Conservation (phyloP, 2,113 vertebrate species). For the Toxotes jaculatrix region DNA sequence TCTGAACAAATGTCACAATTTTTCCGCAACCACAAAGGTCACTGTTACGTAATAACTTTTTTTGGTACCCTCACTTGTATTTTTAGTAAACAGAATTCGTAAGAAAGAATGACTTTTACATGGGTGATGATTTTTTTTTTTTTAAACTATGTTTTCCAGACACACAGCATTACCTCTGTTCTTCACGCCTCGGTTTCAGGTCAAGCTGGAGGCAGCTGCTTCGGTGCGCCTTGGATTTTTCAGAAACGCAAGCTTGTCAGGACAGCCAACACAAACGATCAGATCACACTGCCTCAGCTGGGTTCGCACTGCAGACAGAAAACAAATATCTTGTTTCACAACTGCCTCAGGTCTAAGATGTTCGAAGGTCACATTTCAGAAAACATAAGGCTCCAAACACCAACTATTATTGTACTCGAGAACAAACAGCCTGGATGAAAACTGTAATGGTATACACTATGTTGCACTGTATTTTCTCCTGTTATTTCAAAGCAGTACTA, state of each 20-base stretch:
- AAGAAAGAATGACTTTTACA: background rate
- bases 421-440: background rate
- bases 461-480: background rate
- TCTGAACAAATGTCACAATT: conserved; percentile 29
- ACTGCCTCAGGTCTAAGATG: conserved; percentile 1
- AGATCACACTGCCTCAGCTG: conserved; percentile 90
- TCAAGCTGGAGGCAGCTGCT: conserved; percentile 13
- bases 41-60: conserved; percentile 17
- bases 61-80: background rate
- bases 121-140: background rate
- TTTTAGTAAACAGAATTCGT: conserved; percentile 15
- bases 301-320: conserved; percentile 84
- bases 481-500: background rate
- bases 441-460: background rate
- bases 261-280: conserved; percentile 85
- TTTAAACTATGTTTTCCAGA: background rate
- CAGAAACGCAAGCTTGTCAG: conserved; percentile 72
- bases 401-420: background rate
- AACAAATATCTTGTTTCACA: conserved; percentile 35
- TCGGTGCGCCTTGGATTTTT: conserved; percentile 60
- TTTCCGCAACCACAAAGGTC: conserved; percentile 25
- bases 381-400: background rate
- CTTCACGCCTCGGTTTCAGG: conserved; percentile 47
- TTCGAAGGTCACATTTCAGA: background rate
- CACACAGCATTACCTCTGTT: conserved; percentile 48